Percentiles rank a stretch among this genome's conserved stretches.
phyloP scores from a whole-genome alignment of 2,113 vertebrate genomes.

The Saimiri boliviensis region DNA sequence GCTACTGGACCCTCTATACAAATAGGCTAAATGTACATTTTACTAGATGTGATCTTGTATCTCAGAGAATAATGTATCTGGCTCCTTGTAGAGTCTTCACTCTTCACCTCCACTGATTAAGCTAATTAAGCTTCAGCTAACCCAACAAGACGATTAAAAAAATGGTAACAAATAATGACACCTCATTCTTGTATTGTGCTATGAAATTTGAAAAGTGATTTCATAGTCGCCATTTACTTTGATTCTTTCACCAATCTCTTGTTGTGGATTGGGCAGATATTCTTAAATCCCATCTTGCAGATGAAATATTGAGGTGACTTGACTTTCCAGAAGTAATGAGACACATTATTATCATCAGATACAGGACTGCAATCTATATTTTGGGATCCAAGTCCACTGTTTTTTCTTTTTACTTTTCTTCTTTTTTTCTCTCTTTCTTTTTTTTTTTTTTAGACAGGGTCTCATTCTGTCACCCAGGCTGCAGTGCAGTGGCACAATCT shows the following conservation, averaged over 20 bases:
- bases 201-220: background rate
- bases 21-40: background rate
- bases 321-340: background rate
- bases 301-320: conserved; percentile 1
- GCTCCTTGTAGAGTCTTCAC: background rate
- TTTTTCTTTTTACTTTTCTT: background rate
- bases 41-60: background rate
- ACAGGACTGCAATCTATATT: background rate
- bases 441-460: too few relatives aligned
- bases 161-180: background rate
- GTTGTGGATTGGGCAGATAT: background rate
- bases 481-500: too few relatives aligned
- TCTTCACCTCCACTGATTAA: background rate
- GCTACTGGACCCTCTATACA: background rate
- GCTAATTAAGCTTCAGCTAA: background rate
- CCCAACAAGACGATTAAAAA: background rate
- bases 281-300: conserved; percentile 8
- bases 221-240: background rate
- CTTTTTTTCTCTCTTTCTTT: too few relatives aligned
- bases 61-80: background rate
- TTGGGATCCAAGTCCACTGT: background rate
- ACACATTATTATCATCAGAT: background rate
- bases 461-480: too few relatives aligned
- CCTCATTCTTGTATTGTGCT: background rate
- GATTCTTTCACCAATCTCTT: background rate